These are phyloP conservation scores for Unio pictorum DNA, from an alignment of 2,888 invertebrate genomes.

Conservation along the genomic window DNA sequence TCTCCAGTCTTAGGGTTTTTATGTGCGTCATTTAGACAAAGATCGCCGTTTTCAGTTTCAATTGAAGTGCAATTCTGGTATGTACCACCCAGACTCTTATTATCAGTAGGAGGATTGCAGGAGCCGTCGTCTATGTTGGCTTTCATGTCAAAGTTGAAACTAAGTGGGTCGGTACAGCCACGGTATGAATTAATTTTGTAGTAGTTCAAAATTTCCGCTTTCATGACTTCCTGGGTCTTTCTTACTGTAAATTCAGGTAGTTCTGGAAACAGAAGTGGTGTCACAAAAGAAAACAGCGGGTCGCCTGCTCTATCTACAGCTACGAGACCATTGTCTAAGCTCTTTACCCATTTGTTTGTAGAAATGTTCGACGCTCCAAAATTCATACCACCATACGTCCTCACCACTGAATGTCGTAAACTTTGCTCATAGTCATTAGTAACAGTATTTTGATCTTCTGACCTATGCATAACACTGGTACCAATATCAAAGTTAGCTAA, in stretches of 20 bases:
- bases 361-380: too few species aligned
- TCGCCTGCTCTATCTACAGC: constrained; percentile 20
- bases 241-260: constrained; percentile 10
- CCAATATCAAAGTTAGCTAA: too few species aligned
- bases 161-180: constrained; percentile 15
- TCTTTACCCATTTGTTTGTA: constrained; percentile 10
- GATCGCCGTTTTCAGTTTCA: too few species aligned
- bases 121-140: constrained; percentile 19
- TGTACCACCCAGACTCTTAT: constrained; percentile 18
- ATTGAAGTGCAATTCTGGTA: constrained; percentile 13
- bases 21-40: constrained; percentile 1
- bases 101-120: constrained; percentile 5
- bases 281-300: constrained; percentile 14
- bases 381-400: too few species aligned
- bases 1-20: constrained; percentile 11
- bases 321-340: constrained; percentile 11
- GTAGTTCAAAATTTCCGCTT: constrained; percentile 10
- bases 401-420: too few species aligned
- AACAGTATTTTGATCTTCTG: too few species aligned
- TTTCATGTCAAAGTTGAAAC: constrained; percentile 10
- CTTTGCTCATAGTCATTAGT: too few species aligned
- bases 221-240: constrained; percentile 4
- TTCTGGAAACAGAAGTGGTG: constrained; percentile 10
- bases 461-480: too few species aligned
- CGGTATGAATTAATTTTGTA: constrained; percentile 14